phyloP scores from a whole-genome alignment of 2,797 vertebrate species.

The Megalops cyprinoides region DNA sequence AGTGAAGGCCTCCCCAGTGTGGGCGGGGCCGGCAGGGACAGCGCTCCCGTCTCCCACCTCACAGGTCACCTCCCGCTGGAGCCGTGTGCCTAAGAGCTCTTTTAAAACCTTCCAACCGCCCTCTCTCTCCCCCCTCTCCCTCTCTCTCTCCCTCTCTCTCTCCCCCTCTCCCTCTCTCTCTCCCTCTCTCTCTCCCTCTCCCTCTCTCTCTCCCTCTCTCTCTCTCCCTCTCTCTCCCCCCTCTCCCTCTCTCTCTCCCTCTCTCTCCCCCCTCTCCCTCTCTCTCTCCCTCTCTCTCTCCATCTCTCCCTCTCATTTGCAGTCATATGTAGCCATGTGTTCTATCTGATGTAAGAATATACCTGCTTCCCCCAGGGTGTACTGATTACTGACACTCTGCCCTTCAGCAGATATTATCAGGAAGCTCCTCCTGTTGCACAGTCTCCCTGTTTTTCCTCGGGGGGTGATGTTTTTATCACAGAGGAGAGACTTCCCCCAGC shows the following conservation, averaged over 20 bases:
- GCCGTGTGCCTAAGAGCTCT: not conserved
- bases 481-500: too few relatives aligned
- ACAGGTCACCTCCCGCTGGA: not conserved
- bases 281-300: slow-evolving; percentile 47
- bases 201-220: slow-evolving; percentile 43
- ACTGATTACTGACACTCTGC: too few relatives aligned
- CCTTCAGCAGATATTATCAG: too few relatives aligned
- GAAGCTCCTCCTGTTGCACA: too few relatives aligned
- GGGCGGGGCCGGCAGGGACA: not conserved
- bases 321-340: too few relatives aligned
- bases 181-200: not conserved
- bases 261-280: not conserved
- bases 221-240: slow-evolving; percentile 29
- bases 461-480: too few relatives aligned
- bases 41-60: not conserved
- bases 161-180: slow-evolving; percentile 8
- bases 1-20: not conserved
- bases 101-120: not conserved
- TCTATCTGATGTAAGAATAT: too few relatives aligned
- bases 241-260: not conserved
- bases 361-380: too few relatives aligned
- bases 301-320: too few relatives aligned
- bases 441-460: too few relatives aligned
- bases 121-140: not conserved
- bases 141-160: slow-evolving; percentile 39